Conservation (phyloP, 2,113 vertebrate species). For the Lycaon pictus region DNA sequence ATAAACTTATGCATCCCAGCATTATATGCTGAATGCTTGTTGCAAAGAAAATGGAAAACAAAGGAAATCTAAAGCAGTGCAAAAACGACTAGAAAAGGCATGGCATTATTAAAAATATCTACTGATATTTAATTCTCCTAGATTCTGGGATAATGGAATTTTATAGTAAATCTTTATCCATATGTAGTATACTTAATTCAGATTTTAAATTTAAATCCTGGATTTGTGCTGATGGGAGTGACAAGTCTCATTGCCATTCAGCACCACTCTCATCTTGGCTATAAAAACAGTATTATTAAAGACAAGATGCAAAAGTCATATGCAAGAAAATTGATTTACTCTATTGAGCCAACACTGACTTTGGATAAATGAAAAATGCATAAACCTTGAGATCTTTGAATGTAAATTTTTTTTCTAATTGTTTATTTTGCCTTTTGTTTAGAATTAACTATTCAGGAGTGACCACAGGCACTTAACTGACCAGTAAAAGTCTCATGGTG, state of each 20-base stretch:
- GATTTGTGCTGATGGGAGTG: background rate
- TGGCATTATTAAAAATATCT: slow-evolving; percentile 22
- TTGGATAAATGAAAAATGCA: slow-evolving; percentile 13
- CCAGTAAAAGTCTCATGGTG: background rate
- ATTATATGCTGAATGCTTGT: slow-evolving; percentile 32
- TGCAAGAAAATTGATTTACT: slow-evolving; percentile 31
- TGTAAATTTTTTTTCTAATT: background rate
- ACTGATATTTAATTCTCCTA: slow-evolving; percentile 46
- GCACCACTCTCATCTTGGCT: slow-evolving; percentile 31
- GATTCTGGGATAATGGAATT: slow-evolving; percentile 63
- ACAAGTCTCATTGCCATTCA: slow-evolving; percentile 56
- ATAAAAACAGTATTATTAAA: slow-evolving; percentile 52
- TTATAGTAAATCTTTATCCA: slow-evolving; percentile 62
- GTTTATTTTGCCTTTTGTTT: background rate
- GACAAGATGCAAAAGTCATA: slow-evolving; percentile 9
- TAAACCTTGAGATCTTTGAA: background rate
- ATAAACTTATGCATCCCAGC: slow-evolving; percentile 48
- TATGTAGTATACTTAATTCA: slow-evolving; percentile 52
- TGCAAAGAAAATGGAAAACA: slow-evolving; percentile 53
- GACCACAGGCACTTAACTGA: background rate
- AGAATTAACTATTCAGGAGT: background rate
- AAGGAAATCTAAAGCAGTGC: slow-evolving; percentile 26
- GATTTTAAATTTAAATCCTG: slow-evolving; percentile 69
- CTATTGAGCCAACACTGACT: background rate
- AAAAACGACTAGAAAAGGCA: slow-evolving; percentile 34